Conservation (phyloP, 1,140 invertebrate genomes). For the Procambarus clarkii region DNA sequence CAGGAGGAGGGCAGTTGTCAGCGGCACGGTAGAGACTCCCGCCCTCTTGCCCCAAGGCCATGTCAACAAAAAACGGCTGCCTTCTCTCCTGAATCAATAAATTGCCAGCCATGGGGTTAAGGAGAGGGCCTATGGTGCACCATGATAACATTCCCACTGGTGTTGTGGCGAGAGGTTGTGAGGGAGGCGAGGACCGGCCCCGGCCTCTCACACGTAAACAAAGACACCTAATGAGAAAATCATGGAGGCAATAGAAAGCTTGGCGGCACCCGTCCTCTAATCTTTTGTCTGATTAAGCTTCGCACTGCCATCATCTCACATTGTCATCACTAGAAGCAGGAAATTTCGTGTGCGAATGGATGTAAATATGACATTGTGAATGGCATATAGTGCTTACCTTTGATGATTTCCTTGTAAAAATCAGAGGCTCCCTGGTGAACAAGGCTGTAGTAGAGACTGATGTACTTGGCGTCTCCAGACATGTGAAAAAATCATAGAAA, state of each 20-base stretch:
- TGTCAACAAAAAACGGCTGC: constrained; percentile 59
- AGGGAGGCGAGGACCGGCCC: neutral
- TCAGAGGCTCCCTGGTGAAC: constrained; percentile 72
- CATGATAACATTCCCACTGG: neutral
- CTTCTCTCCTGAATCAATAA: constrained; percentile 67
- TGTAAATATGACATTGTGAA: neutral
- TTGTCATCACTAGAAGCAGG: constrained; percentile 6
- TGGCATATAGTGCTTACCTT: constrained; percentile 64
- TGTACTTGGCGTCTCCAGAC: constrained; percentile 73
- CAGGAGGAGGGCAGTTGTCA: too few species aligned
- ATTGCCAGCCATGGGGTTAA: constrained; percentile 39
- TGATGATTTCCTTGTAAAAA: constrained; percentile 72
- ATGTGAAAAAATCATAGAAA: constrained; percentile 73
- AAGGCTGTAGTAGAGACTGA: constrained; percentile 73
- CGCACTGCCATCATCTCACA: constrained; percentile 8
- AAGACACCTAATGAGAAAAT: constrained; percentile 59
- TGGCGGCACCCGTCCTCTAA: constrained; percentile 57
- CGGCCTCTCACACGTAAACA: constrained; percentile 37
- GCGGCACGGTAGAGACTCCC: neutral
- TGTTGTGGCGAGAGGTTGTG: neutral
- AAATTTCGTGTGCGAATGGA: constrained; percentile 45
- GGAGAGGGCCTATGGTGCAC: neutral
- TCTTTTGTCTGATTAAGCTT: constrained; percentile 53
- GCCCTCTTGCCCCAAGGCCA: constrained; percentile 63
- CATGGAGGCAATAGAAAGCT: constrained; percentile 64